phyloP scores from a whole-genome alignment of 2,797 vertebrate genomes.

The Danio aesculapii region DNA sequence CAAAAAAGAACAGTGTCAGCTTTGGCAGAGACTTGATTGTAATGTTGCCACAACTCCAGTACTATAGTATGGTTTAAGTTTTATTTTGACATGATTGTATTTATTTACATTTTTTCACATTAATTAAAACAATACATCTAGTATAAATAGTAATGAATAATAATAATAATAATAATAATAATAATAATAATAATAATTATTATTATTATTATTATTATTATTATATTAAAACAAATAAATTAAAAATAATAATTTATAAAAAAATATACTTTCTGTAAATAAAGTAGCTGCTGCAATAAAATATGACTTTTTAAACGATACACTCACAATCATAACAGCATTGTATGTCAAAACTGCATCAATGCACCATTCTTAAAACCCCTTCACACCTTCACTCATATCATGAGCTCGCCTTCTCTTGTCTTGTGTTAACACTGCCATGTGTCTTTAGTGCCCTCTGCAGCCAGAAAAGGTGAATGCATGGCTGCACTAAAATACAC shows the following conservation, averaged over 20 bases:
- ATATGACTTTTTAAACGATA: neutral
- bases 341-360: neutral
- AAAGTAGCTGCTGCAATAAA: neutral
- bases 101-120: neutral
- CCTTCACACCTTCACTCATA: conserved; percentile 15
- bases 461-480: conserved; percentile 68
- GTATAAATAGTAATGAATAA: too few relatives aligned
- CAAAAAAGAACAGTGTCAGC: conserved; percentile 29
- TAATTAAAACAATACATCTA: too few relatives aligned
- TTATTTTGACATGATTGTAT: neutral
- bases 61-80: neutral
- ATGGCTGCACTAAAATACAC: conserved; percentile 30
- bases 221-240: too few relatives aligned
- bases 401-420: conserved; percentile 5
- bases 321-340: too few relatives aligned
- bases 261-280: too few relatives aligned
- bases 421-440: conserved; percentile 63
- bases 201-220: too few relatives aligned
- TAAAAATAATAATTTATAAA: too few relatives aligned
- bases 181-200: too few relatives aligned
- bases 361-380: conserved; percentile 28
- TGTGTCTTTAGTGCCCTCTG: conserved; percentile 86
- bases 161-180: too few relatives aligned
- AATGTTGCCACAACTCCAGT: conserved; percentile 4
- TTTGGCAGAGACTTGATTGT: conserved; percentile 20